Conservation (phyloP, 2,113 vertebrate genomes). For the Dasyprocta punctata region DNA sequence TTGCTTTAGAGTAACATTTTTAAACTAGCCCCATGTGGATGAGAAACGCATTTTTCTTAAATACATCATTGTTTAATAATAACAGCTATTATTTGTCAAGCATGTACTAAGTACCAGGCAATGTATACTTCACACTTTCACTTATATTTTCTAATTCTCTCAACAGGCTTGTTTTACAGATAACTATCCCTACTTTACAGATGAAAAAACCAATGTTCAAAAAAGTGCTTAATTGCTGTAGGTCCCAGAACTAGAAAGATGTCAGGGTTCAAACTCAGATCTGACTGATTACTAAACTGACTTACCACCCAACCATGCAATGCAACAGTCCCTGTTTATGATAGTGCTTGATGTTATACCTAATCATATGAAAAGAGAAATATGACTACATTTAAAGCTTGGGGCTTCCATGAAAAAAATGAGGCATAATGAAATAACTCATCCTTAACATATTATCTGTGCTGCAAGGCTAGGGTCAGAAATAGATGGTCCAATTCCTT, state of each 20-base stretch:
- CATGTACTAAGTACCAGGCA: not conserved
- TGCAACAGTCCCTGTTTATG: not conserved
- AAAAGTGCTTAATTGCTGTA: not conserved
- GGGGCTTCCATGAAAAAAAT: slow-evolving; percentile 49
- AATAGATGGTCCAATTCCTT: slow-evolving; percentile 36
- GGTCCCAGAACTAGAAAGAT: slow-evolving; percentile 26
- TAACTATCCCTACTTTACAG: slow-evolving; percentile 51
- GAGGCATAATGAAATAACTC: slow-evolving; percentile 38
- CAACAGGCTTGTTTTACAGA: not conserved
- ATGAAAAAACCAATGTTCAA: slow-evolving; percentile 34
- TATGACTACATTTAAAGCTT: slow-evolving; percentile 1
- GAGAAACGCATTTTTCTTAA: slow-evolving; percentile 40
- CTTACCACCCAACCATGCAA: not conserved
- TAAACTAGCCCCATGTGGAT: slow-evolving; percentile 11
- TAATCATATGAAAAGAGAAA: slow-evolving; percentile 49
- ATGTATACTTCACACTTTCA: not conserved
- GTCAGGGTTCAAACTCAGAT: slow-evolving; percentile 2
- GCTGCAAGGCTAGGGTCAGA: slow-evolving; percentile 35
- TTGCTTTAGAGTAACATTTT: slow-evolving; percentile 49
- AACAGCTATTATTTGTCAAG: slow-evolving; percentile 33
- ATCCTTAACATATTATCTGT: not conserved
- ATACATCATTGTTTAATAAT: slow-evolving; percentile 10
- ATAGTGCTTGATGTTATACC: not conserved
- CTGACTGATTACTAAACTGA: not conserved
- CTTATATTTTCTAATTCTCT: not conserved